These are phyloP conservation scores for Cotesia chilonis DNA, from an alignment of 1,140 invertebrate genomes.

Conservation along the genomic window DNA sequence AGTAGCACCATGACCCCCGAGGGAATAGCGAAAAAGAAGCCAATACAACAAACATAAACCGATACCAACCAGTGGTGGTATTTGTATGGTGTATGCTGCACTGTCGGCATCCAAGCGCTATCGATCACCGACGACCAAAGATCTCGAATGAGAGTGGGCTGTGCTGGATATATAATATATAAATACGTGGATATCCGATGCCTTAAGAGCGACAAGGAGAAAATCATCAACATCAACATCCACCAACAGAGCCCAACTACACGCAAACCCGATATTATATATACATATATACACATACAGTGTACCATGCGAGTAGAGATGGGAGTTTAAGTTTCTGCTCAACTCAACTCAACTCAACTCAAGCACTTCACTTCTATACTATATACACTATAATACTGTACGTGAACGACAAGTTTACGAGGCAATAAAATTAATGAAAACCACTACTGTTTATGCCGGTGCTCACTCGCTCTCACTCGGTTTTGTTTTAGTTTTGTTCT, in stretches of 20 bases:
- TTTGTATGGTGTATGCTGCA: not conserved
- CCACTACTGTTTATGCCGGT: slow-evolving; percentile 30
- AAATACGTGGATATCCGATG: not conserved
- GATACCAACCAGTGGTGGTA: not conserved
- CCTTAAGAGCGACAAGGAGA: no score
- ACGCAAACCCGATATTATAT: no score
- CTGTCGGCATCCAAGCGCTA: slow-evolving; percentile 27
- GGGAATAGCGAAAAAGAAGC: slow-evolving; percentile 27
- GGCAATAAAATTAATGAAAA: slow-evolving; percentile 54
- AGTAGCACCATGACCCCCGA: slow-evolving; percentile 18
- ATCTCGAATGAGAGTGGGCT: slow-evolving; percentile 5
- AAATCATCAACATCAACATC: no score
- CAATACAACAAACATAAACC: not conserved
- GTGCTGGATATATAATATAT: slow-evolving; percentile 2
- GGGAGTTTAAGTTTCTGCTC: slow-evolving; percentile 31
- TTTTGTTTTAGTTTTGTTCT: no score
- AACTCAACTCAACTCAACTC: not conserved
- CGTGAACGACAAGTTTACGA: slow-evolving; percentile 41
- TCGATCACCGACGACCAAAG: slow-evolving; percentile 29
- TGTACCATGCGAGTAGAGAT: not conserved
- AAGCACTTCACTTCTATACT: no score
- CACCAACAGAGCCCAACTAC: no score
- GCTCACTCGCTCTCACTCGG: slow-evolving; percentile 18
- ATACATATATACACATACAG: not conserved
- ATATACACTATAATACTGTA: not conserved